Evolutionary conservation across 1,140 invertebrate genomes (phyloP).

Genomic region (Aphis gossypii): DNA sequence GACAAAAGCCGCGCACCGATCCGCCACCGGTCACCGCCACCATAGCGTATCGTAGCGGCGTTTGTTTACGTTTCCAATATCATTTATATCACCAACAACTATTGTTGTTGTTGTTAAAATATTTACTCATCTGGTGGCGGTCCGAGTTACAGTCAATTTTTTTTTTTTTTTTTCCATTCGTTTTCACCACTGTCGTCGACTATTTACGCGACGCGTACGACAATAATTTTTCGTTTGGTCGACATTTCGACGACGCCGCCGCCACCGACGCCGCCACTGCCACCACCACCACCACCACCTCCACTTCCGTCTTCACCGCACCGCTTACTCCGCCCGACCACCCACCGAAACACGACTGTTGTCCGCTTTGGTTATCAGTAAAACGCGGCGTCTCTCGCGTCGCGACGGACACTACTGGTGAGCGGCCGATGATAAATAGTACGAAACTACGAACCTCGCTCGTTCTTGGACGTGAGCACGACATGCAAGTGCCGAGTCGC

Average conservation of each 20-base stretch:
- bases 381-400: neutral
- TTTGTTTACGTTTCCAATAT: constrained; percentile 47
- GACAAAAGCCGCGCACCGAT: neutral
- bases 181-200: neutral
- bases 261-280: too few relatives aligned
- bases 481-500: neutral
- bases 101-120: neutral
- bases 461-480: too few relatives aligned
- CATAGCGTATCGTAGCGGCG: neutral
- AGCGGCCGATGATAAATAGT: too few relatives aligned
- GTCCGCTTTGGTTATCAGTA: neutral
- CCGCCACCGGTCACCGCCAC: neutral
- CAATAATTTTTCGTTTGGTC: neutral
- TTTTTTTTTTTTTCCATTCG: neutral
- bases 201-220: too few relatives aligned
- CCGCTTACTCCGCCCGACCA: too few relatives aligned
- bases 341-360: too few relatives aligned
- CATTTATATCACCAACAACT: neutral
- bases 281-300: too few relatives aligned
- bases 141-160: neutral
- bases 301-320: too few relatives aligned
- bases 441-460: neutral
- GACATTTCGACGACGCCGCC: too few relatives aligned
- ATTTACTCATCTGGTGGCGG: neutral
- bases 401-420: neutral